These are phyloP conservation scores for Xiphydria camelus DNA, from an alignment of 2,888 invertebrate genomes.

Conservation along the genomic window DNA sequence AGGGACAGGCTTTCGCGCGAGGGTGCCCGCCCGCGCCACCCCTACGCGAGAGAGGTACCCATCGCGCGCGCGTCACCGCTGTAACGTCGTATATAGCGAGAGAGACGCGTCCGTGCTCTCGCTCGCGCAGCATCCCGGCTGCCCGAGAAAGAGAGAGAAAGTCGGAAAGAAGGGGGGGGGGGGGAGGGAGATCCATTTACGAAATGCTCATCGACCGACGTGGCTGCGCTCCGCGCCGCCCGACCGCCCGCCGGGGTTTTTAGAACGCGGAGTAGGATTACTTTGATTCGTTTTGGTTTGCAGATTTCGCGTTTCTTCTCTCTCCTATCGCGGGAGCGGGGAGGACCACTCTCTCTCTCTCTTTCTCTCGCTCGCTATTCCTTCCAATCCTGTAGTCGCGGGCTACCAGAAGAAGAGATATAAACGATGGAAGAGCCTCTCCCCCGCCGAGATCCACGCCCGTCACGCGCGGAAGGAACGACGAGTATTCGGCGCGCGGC, in stretches of 20 bases:
- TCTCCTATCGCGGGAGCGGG: conserved; percentile 6
- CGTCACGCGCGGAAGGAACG: too few relatives aligned
- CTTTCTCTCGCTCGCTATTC: conserved; percentile 1
- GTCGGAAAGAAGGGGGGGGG: background rate
- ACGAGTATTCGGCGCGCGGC: too few relatives aligned
- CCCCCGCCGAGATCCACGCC: too few relatives aligned
- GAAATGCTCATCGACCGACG: conserved; percentile 53
- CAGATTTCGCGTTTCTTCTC: conserved; percentile 48
- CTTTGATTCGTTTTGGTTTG: conserved; percentile 57
- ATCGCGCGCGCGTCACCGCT: too few relatives aligned
- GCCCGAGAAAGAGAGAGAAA: conserved; percentile 21
- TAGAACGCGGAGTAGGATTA: conserved; percentile 51
- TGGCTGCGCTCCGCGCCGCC: conserved; percentile 23
- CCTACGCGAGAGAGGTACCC: conserved; percentile 14
- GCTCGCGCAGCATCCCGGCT: too few relatives aligned
- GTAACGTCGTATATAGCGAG: too few relatives aligned
- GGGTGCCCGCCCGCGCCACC: conserved; percentile 7
- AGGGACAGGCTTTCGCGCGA: conserved; percentile 5
- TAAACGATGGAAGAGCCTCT: too few relatives aligned
- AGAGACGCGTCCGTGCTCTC: too few relatives aligned
- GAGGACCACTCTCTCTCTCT: background rate
- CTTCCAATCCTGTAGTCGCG: conserved; percentile 4
- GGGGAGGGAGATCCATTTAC: conserved; percentile 49
- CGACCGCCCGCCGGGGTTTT: conserved; percentile 36
- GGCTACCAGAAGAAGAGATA: background rate